Evolutionary conservation across 2,888 invertebrate genomes (phyloP).

Genomic region (Scaptomyza polygonia): DNA sequence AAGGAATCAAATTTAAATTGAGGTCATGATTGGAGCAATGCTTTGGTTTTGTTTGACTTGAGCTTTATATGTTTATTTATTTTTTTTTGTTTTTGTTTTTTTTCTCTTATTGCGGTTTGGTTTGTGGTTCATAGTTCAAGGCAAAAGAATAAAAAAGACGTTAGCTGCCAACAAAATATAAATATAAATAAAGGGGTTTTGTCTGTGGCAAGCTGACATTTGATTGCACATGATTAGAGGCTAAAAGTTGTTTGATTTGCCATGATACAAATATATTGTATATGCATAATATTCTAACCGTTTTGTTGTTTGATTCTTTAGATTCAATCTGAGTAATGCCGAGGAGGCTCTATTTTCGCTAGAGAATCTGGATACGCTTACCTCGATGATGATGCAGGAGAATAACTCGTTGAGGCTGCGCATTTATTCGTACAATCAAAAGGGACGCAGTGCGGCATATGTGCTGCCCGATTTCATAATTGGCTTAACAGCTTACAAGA

Average conservation of each 20-base stretch:
- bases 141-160: slow-evolving; percentile 41
- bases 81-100: background rate
- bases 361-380: slow-evolving; percentile 88
- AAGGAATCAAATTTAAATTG: slow-evolving; percentile 81
- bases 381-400: slow-evolving; percentile 91
- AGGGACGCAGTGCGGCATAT: slow-evolving; percentile 91
- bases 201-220: slow-evolving; percentile 43
- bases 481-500: slow-evolving; percentile 90
- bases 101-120: background rate
- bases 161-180: slow-evolving; percentile 28
- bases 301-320: slow-evolving; percentile 31
- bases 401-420: slow-evolving; percentile 91
- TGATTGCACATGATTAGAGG: slow-evolving; percentile 75
- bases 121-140: slow-evolving; percentile 28
- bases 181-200: slow-evolving; percentile 37
- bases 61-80: background rate
- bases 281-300: background rate
- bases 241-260: slow-evolving; percentile 66
- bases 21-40: slow-evolving; percentile 80
- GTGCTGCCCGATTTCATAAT: slow-evolving; percentile 91
- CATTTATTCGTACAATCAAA: slow-evolving; percentile 92
- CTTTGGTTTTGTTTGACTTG: slow-evolving; percentile 25
- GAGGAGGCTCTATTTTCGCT: slow-evolving; percentile 84
- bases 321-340: slow-evolving; percentile 84
- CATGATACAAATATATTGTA: slow-evolving; percentile 52